Evolutionary conservation across 2,888 invertebrate genomes (phyloP), one percentile per base, ranked within the genome.

Genomic region (Metopia argyrocephala): DNA sequence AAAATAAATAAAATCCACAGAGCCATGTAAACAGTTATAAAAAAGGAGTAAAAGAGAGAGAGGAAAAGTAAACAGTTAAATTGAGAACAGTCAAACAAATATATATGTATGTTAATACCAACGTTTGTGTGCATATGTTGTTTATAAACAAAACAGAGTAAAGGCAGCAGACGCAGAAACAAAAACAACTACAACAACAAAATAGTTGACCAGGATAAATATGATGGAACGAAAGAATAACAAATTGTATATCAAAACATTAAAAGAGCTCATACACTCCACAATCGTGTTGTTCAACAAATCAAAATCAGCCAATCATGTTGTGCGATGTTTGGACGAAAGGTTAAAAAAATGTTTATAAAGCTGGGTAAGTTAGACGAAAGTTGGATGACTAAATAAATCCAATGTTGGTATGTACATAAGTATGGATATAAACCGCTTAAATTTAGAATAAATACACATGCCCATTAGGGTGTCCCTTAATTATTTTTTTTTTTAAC

Each of bases 181-280:
- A 57, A 69, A 64, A 54, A 56, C 56, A 50, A 57, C 21, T 66
- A 66, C 71, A 71, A 27, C n/a, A 61, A 73, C 28, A 59, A 71
- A 78, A 65, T 38, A 64, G 50, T 25, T 25, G 38, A 21, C 45
- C 46, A 25, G 25, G n/a, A n/a, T n/a, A n/a, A 59, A 56, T 38
- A 61, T 68, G 61, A 52, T n/a, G 20, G 59, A 59, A 59, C 27
- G 25, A 68, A 52, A 68, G 66, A 78, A 46, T 15, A 62, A 46
- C 52, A 66, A 52, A 27, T 46, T 38, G 54, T 68, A 71, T 18
- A 56, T 5, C 12, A 54, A 15, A 18, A n/a, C n/a, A 25, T 62
- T 2, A 28, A 66, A 61, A 45, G n/a, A n/a, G n/a, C n/a, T n/a
- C n/a, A n/a, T n/a, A n/a, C n/a, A n/a, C n/a, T n/a, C n/a, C n/a